Percentiles rank a stretch among this genome's conserved stretches.
phyloP scores from a whole-genome alignment of 1,140 invertebrate genomes.

The Drosophila malerkotliana region DNA sequence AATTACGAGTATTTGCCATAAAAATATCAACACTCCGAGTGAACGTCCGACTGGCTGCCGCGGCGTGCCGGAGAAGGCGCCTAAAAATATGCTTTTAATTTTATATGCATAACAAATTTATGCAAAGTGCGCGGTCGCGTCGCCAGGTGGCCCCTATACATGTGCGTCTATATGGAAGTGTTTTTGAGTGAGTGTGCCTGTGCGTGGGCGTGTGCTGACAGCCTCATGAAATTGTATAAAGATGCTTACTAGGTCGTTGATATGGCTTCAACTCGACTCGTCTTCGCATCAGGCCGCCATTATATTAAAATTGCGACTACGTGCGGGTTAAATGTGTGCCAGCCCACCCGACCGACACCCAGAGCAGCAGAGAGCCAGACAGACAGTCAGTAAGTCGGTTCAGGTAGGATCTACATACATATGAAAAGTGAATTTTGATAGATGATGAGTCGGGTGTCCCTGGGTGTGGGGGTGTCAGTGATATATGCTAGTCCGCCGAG shows the following conservation, averaged over 20 bases:
- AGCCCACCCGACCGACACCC: conserved; percentile 33
- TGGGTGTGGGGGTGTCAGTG: conserved; percentile 12
- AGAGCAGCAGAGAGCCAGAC: conserved; percentile 8
- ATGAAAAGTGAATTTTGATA: conserved; percentile 78
- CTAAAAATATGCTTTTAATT: conserved; percentile 83
- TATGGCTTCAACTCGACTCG: conserved; percentile 56
- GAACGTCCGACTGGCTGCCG: not conserved
- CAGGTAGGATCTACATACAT: conserved; percentile 3
- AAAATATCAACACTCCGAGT: conserved; percentile 70
- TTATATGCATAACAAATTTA: conserved; percentile 83
- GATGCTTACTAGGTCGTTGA: conserved; percentile 80
- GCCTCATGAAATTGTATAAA: conserved; percentile 80
- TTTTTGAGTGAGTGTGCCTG: conserved; percentile 9
- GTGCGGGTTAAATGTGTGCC: conserved; percentile 73
- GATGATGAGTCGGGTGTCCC: conserved; percentile 38
- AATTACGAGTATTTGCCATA: conserved; percentile 71
- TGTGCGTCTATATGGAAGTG: conserved; percentile 6
- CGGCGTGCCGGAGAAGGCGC: conserved; percentile 19
- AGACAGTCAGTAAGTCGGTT: conserved; percentile 4
- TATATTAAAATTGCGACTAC: conserved; percentile 78
- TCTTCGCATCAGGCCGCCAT: conserved; percentile 52
- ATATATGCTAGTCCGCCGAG: conserved; percentile 37
- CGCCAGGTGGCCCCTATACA: conserved; percentile 54
- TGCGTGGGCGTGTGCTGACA: conserved; percentile 42
- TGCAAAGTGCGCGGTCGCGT: conserved; percentile 62